Percentiles rank a stretch among this genome's conserved stretches.
phyloP scores from a whole-genome alignment of 1,140 invertebrate species.

The Platyura marginata region DNA sequence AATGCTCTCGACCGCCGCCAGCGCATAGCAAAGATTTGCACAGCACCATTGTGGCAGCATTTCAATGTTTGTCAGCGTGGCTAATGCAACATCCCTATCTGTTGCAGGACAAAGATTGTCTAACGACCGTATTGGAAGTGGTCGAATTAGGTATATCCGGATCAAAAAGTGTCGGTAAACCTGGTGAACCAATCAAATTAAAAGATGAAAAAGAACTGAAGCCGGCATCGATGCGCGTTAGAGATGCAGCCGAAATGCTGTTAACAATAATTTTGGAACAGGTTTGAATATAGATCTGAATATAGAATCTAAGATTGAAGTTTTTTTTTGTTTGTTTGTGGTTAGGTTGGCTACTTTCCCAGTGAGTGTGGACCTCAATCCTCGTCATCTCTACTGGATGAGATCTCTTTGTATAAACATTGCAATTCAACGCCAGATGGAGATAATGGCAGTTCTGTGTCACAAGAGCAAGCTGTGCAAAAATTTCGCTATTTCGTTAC shows the following conservation, averaged over 20 bases:
- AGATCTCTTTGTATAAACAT: constrained; percentile 64
- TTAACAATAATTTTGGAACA: constrained; percentile 83
- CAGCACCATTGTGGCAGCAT: constrained; percentile 91
- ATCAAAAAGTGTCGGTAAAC: constrained; percentile 73
- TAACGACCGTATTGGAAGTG: constrained; percentile 85
- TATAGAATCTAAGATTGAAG: too few species aligned
- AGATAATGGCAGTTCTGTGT: constrained; percentile 6
- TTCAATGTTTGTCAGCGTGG: constrained; percentile 82
- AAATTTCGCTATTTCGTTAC: constrained; percentile 80
- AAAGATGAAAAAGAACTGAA: constrained; percentile 93
- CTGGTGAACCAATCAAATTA: constrained; percentile 72
- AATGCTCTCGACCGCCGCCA: constrained; percentile 87
- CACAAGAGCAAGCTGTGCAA: constrained; percentile 18
- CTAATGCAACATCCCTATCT: constrained; percentile 73
- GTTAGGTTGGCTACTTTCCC: constrained; percentile 71
- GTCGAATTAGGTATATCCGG: constrained; percentile 96
- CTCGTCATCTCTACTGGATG: constrained; percentile 70
- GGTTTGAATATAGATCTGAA: too few species aligned
- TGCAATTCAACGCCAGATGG: constrained; percentile 39
- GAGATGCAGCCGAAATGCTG: constrained; percentile 86
- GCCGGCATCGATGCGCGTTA: constrained; percentile 86
- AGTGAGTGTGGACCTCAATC: constrained; percentile 68
- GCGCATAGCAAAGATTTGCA: constrained; percentile 95
- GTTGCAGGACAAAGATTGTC: constrained; percentile 78
- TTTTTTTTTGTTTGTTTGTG: too few species aligned